Conservation (phyloP, 2,797 vertebrate genomes). For the Acridotheres tristis region DNA sequence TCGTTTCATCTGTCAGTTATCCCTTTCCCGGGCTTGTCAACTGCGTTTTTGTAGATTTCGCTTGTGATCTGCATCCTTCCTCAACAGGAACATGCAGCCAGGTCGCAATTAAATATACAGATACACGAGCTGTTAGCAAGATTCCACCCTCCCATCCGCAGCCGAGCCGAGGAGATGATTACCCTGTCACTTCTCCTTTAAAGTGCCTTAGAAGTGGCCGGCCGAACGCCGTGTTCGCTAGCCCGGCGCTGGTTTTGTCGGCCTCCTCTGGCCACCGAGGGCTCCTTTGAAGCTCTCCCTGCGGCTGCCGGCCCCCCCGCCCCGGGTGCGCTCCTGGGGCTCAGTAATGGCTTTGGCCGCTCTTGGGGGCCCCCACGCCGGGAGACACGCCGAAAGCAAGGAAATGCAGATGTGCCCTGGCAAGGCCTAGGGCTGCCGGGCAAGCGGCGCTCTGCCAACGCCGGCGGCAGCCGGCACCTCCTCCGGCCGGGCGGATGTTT, state of each 20-base stretch:
- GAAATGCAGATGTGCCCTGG: not conserved
- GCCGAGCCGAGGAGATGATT: conserved; percentile 14
- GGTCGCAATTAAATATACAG: conserved; percentile 82
- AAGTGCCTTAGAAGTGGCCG: not conserved
- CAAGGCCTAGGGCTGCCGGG: not conserved
- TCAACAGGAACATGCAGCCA: conserved; percentile 71
- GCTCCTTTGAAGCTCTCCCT: not conserved
- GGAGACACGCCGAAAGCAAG: no score
- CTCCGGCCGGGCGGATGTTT: not conserved
- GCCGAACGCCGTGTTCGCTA: not conserved
- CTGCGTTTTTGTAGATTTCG: conserved; percentile 70
- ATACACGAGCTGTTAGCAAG: conserved; percentile 63
- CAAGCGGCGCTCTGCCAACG: not conserved
- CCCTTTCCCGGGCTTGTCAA: conserved; percentile 82
- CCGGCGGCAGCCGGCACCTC: not conserved
- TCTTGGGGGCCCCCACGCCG: not conserved
- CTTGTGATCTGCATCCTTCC: conserved; percentile 80
- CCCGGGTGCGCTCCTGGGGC: not conserved
- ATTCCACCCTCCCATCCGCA: conserved; percentile 8
- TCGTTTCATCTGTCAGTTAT: conserved; percentile 88
- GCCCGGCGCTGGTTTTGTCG: not conserved
- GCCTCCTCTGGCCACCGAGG: not conserved
- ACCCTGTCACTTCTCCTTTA: conserved; percentile 3
- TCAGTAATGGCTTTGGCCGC: not conserved
- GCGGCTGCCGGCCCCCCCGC: not conserved